Conservation (phyloP, 1,140 invertebrate genomes). For the Phocides pigmalion region DNA sequence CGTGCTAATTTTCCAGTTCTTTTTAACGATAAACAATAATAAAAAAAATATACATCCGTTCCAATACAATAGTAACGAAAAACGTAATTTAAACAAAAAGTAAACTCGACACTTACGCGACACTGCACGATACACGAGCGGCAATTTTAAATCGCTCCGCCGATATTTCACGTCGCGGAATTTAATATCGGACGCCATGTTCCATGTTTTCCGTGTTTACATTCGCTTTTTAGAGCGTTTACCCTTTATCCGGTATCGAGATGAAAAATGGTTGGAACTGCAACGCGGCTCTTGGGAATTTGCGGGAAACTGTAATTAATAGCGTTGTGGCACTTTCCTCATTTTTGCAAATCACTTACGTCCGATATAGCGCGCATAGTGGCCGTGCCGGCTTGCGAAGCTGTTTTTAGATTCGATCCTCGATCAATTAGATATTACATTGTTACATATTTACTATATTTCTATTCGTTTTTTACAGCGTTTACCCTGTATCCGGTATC, state of each 20-base stretch:
- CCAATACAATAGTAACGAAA: too few relatives aligned
- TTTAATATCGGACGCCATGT: constrained; percentile 40
- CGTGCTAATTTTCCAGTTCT: too few relatives aligned
- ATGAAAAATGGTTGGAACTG: constrained; percentile 17
- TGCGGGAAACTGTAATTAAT: constrained; percentile 2
- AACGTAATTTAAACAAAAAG: too few relatives aligned
- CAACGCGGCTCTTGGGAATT: neutral
- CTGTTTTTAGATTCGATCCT: too few relatives aligned
- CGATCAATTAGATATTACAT: too few relatives aligned
- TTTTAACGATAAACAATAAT: too few relatives aligned
- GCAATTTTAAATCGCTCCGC: neutral
- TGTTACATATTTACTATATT: constrained; percentile 36
- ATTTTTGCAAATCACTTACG: neutral
- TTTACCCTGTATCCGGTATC: constrained; percentile 25
- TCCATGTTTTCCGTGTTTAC: constrained; percentile 38
- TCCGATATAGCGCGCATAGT: too few relatives aligned
- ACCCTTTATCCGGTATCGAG: constrained; percentile 25
- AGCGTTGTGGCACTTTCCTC: neutral
- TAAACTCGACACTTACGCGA: too few relatives aligned
- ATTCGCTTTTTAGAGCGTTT: constrained; percentile 34
- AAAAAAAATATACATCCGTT: too few relatives aligned
- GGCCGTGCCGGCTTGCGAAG: too few relatives aligned
- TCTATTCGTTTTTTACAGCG: constrained; percentile 34
- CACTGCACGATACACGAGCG: too few relatives aligned
- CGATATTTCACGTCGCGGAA: constrained; percentile 43